Base-by-base conservation (phyloP, 1,140 invertebrate species). In the Oscheius sp. region DNA sequence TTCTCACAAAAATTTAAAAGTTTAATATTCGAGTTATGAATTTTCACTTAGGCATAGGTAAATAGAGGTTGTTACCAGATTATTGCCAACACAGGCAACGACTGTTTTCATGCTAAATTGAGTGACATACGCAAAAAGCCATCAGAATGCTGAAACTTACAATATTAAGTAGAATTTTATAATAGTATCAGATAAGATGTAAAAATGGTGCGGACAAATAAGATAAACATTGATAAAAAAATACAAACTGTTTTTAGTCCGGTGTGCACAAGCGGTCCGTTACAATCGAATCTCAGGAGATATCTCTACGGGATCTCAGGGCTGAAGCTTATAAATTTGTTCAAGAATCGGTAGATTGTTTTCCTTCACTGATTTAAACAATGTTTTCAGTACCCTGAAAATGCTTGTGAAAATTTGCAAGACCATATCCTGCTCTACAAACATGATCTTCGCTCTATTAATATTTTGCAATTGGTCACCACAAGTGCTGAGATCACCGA, bases 401-500 rank as follows among this genome's bases (percentile, higher is more conserved):
- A 71, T n/a, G 29, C 20, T 20, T 52, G 69, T 64, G 59, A 23
- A 35, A 61, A 55, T 42, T 61, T 84, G 15, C 20, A 46, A 15
- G 82, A 83, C 55, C 76, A 83, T 52, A 74, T 83, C 38, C 69
- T 83, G 3, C 72, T 83, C n/a, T 83, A 83, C 67, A 73, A 79
- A 26, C 82, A 83, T 67, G 82, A 83, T 76, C 76, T 81, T 28
- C 79, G 82, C 28, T 84, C 82, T 7, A 77, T 83, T 32, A 83
- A 83, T 64, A 83, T 83, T 65, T 76, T 83, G 4, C 79, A 83
- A 68, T 69, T 83, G 35, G 64, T 83, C 26, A 79, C 75, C 1
- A 74, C 79, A 10, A 63, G 64, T 20, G 75, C 75, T 23, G 82
- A 83, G 55, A 63, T 83, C 23, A 73, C 36, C 15, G 82, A 83